phyloP scores from a whole-genome alignment of 2,888 invertebrate species.

The Myopa tessellatipennis region DNA sequence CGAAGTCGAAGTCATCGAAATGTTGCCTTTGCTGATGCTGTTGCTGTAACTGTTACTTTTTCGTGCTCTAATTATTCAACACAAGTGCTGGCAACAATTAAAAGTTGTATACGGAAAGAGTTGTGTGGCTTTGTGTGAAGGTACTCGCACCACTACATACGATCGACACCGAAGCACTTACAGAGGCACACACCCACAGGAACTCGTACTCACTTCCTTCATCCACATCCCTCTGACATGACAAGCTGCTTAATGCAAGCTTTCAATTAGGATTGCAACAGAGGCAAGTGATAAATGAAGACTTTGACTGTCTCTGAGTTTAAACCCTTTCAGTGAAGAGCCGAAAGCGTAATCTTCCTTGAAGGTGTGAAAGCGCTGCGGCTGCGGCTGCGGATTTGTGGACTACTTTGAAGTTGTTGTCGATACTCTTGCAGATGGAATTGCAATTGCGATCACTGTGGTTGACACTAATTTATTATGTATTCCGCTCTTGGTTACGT shows the following conservation, averaged over 20 bases:
- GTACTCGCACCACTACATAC: background rate
- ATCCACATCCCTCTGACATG: background rate
- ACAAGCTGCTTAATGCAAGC: background rate
- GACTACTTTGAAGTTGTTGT: background rate
- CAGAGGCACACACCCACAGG: slow-evolving; percentile 9
- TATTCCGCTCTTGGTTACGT: no score
- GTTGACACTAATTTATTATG: no score
- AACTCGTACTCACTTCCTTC: background rate
- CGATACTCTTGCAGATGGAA: background rate
- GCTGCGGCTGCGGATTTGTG: background rate
- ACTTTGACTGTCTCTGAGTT: background rate
- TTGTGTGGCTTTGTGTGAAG: background rate
- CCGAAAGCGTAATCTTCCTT: background rate
- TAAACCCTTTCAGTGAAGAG: background rate
- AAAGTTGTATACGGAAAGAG: background rate
- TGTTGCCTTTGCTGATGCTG: background rate
- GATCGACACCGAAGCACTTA: no score
- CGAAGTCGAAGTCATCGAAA: no score
- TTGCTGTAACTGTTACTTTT: background rate
- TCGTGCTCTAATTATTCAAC: background rate
- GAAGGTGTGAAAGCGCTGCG: background rate
- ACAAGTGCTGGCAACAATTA: background rate
- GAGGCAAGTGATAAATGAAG: background rate
- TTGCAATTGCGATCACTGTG: no score
- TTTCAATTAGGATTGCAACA: background rate